These are phyloP conservation scores for Phataginus tricuspis DNA, from an alignment of 2,797 vertebrate species.

Conservation along the genomic window DNA sequence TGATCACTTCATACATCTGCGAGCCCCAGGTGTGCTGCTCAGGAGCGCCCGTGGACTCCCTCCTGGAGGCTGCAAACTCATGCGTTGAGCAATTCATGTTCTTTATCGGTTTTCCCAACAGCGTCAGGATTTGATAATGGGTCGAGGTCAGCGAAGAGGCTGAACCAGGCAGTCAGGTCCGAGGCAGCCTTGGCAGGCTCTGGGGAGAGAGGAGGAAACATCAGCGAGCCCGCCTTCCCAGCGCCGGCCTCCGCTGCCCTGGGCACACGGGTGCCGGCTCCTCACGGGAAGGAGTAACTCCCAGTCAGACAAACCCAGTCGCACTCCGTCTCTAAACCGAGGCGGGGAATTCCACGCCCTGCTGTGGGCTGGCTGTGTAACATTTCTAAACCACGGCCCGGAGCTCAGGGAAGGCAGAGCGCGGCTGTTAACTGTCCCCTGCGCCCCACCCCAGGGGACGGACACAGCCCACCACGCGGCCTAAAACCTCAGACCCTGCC, in stretches of 20 bases:
- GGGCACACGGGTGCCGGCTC: rapidly evolving
- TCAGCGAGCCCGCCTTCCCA: not conserved
- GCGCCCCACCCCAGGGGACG: not conserved
- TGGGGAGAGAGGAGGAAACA: slow-evolving; percentile 72
- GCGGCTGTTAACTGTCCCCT: not conserved
- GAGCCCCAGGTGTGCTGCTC: not conserved
- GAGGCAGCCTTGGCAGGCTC: slow-evolving; percentile 87
- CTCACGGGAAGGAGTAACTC: not conserved
- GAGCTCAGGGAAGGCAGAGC: not conserved
- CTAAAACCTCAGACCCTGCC: not conserved
- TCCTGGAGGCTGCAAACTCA: slow-evolving; percentile 83
- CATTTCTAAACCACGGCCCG: not conserved
- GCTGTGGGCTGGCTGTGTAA: not conserved
- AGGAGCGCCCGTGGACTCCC: not conserved
- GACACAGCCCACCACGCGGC: not conserved
- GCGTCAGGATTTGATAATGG: slow-evolving; percentile 93
- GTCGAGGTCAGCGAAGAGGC: slow-evolving; percentile 93
- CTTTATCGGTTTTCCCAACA: slow-evolving; percentile 92
- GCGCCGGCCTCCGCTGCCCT: not conserved
- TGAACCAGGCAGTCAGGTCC: slow-evolving; percentile 93
- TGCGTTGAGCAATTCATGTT: slow-evolving; percentile 95
- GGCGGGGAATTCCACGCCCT: not conserved
- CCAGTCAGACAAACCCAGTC: not conserved
- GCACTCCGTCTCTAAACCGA: not conserved
- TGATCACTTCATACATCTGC: not conserved